Base-by-base conservation (phyloP, 2,888 invertebrate species). In the Xestia xanthographa region DNA sequence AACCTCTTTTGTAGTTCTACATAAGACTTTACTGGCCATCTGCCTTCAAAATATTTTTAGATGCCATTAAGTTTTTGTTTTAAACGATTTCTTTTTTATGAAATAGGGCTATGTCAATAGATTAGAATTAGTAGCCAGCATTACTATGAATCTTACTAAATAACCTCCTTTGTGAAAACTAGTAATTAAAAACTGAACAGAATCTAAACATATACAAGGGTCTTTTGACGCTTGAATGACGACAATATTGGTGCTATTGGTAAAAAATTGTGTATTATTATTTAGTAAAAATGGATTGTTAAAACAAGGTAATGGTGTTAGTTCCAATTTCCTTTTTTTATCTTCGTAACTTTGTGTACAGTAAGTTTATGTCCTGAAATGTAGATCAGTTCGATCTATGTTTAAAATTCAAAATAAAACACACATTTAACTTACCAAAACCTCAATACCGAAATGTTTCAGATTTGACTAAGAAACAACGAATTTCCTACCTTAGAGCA, bases 391-490 rank as follows among this genome's bases (percentile, higher is more conserved):
- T 29, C 14, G 5, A 22, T 62, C 5, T 5, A 50, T 22, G 48
- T 22, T 22, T 22, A 22, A 50, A 45, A 56, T 20, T 2, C 12
- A n/a, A 43, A 66, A 45, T 29, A 66, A 45, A 66, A 34, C 6
- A 12, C 20, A n/a, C 14, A 53, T 45, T 34, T 8, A 45, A 29
- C 11, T 12, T n/a, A n/a, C 0, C 11, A 43, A 68, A 45, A 41
- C 0, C 43, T 43, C 4, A 17, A 22, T 14, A 26, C 17, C 0
- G 5, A 26, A 43, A 60, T n/a, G n/a, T n/a, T 22, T 38, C 4
- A n/a, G 6, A 48, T 76, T 72, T 29, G 48, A 50, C 50, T 11
- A n/a, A 26, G 26, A 9, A 53, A 9, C 22, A 41, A 77, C 12
- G 26, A 65, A 66, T 22, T 20, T 22, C 8, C 9, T 34, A n/a